phyloP scores from a whole-genome alignment of 64 coral and sea anemone genomes.

The Orbicella faveolata region DNA sequence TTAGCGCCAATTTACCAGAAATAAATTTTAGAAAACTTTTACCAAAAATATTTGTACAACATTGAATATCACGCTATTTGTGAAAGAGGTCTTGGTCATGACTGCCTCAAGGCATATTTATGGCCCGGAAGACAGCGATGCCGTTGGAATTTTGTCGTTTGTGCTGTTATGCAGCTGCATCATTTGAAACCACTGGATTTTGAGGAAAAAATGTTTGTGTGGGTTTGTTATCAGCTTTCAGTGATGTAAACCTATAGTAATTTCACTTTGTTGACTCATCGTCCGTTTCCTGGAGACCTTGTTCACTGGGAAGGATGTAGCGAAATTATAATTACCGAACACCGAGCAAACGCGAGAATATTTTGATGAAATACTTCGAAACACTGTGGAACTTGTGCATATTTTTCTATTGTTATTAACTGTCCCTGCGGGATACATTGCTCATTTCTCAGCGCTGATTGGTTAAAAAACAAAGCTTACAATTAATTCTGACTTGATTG shows the following conservation, averaged over 20 bases:
- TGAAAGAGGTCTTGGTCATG: background rate
- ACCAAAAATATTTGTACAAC: background rate
- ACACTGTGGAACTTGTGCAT: conserved; percentile 1
- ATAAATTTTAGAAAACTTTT: background rate
- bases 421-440: conserved; percentile 9
- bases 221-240: background rate
- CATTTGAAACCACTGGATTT: background rate
- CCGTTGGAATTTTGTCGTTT: conserved; percentile 8
- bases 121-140: background rate
- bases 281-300: conserved; percentile 27
- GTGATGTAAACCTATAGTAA: background rate
- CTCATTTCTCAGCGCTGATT: conserved; percentile 64
- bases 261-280: background rate
- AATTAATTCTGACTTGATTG: conserved; percentile 69
- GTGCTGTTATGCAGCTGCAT: background rate
- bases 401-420: conserved; percentile 22
- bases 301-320: conserved; percentile 6
- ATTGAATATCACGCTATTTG: background rate
- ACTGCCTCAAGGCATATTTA: background rate
- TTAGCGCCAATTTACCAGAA: background rate
- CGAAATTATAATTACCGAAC: conserved; percentile 18
- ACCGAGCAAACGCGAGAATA: conserved; percentile 3
- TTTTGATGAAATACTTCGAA: conserved; percentile 10
- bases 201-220: background rate
- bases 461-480: conserved; percentile 41